A percentile compares a stretch with the other conserved stretches of the same genome.
phyloP scores from a whole-genome alignment of 2,797 vertebrate species.

The Tarsius wallacei region DNA sequence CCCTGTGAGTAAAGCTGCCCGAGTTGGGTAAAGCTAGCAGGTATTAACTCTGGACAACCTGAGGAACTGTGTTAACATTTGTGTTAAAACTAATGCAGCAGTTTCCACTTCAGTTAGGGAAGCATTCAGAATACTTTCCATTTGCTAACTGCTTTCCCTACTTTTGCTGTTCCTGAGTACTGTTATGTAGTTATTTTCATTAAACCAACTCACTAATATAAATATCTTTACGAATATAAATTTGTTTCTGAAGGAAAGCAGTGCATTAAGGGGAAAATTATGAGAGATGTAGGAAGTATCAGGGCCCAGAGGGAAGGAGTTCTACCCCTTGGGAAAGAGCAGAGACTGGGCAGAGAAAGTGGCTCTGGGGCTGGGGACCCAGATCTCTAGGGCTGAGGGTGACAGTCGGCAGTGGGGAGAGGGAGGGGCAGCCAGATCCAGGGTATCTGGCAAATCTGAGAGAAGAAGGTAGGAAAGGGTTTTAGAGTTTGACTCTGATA shows the following conservation, averaged over 20 bases:
- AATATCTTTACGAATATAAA: constrained; percentile 29
- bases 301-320: constrained; percentile 28
- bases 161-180: constrained; percentile 23
- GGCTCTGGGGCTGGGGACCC: neutral
- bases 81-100: neutral
- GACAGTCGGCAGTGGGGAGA: neutral
- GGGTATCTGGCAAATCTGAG: neutral
- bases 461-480: constrained; percentile 1
- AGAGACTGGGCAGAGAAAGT: neutral
- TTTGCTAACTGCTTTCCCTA: neutral
- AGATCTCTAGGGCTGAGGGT: neutral
- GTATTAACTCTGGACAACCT: neutral
- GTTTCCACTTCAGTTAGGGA: constrained; percentile 4
- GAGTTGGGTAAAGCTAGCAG: neutral
- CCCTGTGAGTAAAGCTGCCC: neutral
- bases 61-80: neutral
- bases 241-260: constrained; percentile 38
- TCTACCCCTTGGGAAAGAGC: neutral
- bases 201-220: neutral
- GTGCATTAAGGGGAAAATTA: neutral
- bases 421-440: neutral
- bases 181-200: constrained; percentile 19
- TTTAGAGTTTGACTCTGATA: constrained; percentile 4
- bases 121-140: neutral
- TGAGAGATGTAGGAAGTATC: neutral